A percentile compares a stretch with the other conserved stretches of the same genome.
Conservation (phyloP, 2,888 invertebrate species). For the Harpagoxenus sublaevis region DNA sequence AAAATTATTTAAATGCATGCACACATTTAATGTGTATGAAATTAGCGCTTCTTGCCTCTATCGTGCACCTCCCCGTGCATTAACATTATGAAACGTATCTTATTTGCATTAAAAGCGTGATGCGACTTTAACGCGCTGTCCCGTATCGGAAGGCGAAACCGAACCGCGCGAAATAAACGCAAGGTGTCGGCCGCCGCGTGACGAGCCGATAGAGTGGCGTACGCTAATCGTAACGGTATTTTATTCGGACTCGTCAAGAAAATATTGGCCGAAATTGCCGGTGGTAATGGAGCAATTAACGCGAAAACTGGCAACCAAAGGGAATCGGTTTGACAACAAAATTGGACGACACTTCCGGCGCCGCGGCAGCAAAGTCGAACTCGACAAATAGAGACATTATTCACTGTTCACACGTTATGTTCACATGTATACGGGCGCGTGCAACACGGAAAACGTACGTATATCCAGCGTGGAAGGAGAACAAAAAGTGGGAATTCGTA, state of each 20-base stretch:
- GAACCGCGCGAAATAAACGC: constrained; percentile 16
- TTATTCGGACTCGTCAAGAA: constrained; percentile 51
- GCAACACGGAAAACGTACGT: constrained; percentile 61
- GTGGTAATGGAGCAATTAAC: constrained; percentile 57
- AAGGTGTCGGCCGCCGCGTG: constrained; percentile 1
- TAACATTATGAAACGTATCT: constrained; percentile 60
- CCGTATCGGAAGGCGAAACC: constrained; percentile 31
- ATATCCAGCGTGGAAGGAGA: constrained; percentile 60
- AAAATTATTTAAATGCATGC: constrained; percentile 70
- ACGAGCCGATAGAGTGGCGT: constrained; percentile 28
- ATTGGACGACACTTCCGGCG: constrained; percentile 57
- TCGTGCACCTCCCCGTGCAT: constrained; percentile 40
- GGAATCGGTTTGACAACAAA: constrained; percentile 55
- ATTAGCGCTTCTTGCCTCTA: constrained; percentile 60
- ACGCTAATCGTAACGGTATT: constrained; percentile 42
- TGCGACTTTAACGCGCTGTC: constrained; percentile 35
- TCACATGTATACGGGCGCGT: constrained; percentile 49
- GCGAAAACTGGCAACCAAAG: constrained; percentile 47
- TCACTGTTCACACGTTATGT: constrained; percentile 52
- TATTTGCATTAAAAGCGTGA: constrained; percentile 54
- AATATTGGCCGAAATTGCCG: constrained; percentile 56
- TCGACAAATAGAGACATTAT: constrained; percentile 58
- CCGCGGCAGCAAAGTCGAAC: constrained; percentile 58
- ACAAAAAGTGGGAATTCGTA: constrained; percentile 73
- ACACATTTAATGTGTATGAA: constrained; percentile 59